Base-by-base conservation (phyloP, 2,113 vertebrate species). In the Cephalophus harveyi region DNA sequence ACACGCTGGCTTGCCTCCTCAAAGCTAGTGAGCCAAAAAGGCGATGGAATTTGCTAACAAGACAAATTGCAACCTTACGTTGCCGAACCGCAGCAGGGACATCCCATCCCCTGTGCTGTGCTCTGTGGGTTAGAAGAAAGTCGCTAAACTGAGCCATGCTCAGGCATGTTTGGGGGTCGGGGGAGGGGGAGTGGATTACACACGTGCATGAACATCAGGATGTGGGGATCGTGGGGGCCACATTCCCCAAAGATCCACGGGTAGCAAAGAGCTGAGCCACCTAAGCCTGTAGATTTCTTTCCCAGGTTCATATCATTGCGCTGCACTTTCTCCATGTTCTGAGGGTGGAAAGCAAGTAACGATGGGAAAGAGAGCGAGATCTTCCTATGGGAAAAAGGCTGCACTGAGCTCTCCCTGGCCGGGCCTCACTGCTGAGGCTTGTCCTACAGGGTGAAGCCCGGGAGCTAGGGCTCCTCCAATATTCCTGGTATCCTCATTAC, bases 161-260 rank as follows among this genome's bases (percentile, higher is more conserved):
- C 7, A 13, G 16, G 11, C 30, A 1, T 23, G 79, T 6, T 1
- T 50, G 28, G 7, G 7, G 46, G 5, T 1, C 0, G 27, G 15
- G 16, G 5, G 6, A 7, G 0, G 5, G 28, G 48, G 4, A 33
- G 21, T 2, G 28, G 36, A n/a, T 48, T 8, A 27, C 23, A 16
- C 28, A 17, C n/a, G 40, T 3, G 6, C 3, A 0, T 16, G 52
- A 33, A 8, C 5, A 60, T 15, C 64, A 30, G 71, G n/a, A 86
- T 27, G 3, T 36, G 40, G 54, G 46, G 19, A 12, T 28, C 28
- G 6, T 1, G 15, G 21, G 43, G 5, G 1, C 48, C 78, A 25
- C 19, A 7, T n/a, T 74, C 79, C 52, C 36, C 79, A n/a, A 57
- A 67, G 7, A 16, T 36, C 30, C 15, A 0, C 0, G 3, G 10